Evolutionary conservation across 2,797 vertebrate genomes (phyloP).

Genomic region (Phrynocephalus forsythii): DNA sequence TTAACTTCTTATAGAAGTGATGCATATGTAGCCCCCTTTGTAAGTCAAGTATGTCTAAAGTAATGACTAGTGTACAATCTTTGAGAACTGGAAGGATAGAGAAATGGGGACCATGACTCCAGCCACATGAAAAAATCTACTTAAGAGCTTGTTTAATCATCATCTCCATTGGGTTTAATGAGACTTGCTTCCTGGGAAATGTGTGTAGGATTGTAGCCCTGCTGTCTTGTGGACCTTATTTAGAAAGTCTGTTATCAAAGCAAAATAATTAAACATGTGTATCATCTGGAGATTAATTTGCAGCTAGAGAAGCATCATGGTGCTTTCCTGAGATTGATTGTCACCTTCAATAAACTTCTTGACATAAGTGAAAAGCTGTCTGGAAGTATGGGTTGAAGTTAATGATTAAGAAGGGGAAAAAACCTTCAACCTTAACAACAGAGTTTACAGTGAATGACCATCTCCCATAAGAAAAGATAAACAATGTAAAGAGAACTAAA

Average conservation of each 20-base stretch:
- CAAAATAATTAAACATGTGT: neutral
- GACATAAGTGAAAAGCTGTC: conserved; percentile 19
- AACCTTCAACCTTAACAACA: no score
- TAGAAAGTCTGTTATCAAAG: neutral
- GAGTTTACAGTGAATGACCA: no score
- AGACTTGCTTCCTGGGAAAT: neutral
- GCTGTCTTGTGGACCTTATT: neutral
- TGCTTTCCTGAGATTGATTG: conserved; percentile 31
- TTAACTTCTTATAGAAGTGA: conserved; percentile 2
- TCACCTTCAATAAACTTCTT: conserved; percentile 18
- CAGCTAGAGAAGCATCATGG: neutral
- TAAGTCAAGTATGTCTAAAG: neutral
- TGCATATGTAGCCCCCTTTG: neutral
- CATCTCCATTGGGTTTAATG: neutral
- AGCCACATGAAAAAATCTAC: neutral
- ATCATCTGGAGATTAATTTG: neutral
- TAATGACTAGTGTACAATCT: neutral
- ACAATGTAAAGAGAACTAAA: no score
- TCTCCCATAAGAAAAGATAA: no score
- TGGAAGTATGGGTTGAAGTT: no score
- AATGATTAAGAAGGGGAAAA: no score
- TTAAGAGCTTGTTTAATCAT: neutral
- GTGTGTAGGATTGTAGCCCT: neutral
- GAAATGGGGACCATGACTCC: neutral
- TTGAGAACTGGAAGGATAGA: neutral